Base-by-base conservation (phyloP, 2,888 invertebrate genomes). In the Ochropleura plecta region DNA sequence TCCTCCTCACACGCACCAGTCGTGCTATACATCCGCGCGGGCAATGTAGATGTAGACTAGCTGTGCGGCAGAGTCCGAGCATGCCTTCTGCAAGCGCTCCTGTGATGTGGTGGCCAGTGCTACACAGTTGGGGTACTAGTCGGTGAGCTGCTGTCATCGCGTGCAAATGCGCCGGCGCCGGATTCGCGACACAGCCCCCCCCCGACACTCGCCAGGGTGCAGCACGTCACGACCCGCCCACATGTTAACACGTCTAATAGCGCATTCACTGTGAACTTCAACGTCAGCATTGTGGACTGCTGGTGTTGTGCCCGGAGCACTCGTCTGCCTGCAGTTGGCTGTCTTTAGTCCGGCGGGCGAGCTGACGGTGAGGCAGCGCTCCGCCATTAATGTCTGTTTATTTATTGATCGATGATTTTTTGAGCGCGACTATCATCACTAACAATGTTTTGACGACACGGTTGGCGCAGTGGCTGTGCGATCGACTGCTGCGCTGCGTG, bases 341-440 rank as follows among this genome's bases (percentile, higher is more conserved):
- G 30, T 30, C 1, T 30, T 30, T 30, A 30, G 60, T 9, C 18
- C 18, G 42, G 60, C 60, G 5, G 5, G 18, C 12, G n/a, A 8
- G 4, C 18, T 3, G n/a, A 0, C 5, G 6, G 14, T 12, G 40
- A 10, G 42, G n/a, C 16, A n/a, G n/a, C 53, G 16, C 16, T 20
- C 14, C 16, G 49, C 62, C 62, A 55, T 49, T 83, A 79, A 77
- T 83, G 82, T 74, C 70, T 76, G 80, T 81, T 85, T 79, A 76
- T 82, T 84, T 88, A 89, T 89, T 88, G 87, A 89, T 86, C 79
- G 80, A 69, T 89, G 90, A 88, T 89, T 89, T 88, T 90, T 88
- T 70, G 68, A 73, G 30, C 51, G n/a, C 44, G 9, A n/a, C 12
- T 53, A 10, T 73, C 75, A 73, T 67, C 42, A 59, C 53, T 55